Evolutionary conservation across 2,888 invertebrate species (phyloP).

Genomic region (Myopa testacea): DNA sequence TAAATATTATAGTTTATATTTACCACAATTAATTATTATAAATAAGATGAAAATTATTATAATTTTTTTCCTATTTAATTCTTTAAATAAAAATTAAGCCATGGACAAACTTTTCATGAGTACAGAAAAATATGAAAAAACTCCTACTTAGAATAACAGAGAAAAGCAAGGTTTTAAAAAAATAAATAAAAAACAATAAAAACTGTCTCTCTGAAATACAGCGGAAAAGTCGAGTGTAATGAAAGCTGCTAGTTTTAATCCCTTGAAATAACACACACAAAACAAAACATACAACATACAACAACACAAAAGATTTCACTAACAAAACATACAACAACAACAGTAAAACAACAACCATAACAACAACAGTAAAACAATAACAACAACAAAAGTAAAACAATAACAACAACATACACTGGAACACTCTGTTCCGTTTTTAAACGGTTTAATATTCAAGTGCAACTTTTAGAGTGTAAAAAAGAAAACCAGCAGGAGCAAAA

Average conservation of each 20-base stretch:
- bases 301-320: not conserved
- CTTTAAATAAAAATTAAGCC: too few relatives aligned
- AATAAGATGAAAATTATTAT: too few relatives aligned
- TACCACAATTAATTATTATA: too few relatives aligned
- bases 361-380: too few relatives aligned
- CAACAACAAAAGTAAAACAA: too few relatives aligned
- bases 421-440: not conserved
- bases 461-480: not conserved
- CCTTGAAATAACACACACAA: not conserved
- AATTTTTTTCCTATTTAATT: too few relatives aligned
- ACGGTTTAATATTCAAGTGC: slow-evolving; percentile 3
- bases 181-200: not conserved
- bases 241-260: not conserved
- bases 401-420: not conserved
- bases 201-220: not conserved
- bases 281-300: not conserved
- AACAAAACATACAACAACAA: too few relatives aligned
- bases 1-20: too few relatives aligned
- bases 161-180: not conserved
- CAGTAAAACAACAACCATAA: too few relatives aligned
- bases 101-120: too few relatives aligned
- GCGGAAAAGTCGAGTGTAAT: not conserved
- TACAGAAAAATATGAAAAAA: too few relatives aligned
- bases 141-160: not conserved
- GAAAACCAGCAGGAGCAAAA: not conserved